Percentiles rank a stretch among this genome's conserved stretches.
Evolutionary conservation across 2,113 vertebrate species (phyloP).

Genomic region (Daboia siamensis): DNA sequence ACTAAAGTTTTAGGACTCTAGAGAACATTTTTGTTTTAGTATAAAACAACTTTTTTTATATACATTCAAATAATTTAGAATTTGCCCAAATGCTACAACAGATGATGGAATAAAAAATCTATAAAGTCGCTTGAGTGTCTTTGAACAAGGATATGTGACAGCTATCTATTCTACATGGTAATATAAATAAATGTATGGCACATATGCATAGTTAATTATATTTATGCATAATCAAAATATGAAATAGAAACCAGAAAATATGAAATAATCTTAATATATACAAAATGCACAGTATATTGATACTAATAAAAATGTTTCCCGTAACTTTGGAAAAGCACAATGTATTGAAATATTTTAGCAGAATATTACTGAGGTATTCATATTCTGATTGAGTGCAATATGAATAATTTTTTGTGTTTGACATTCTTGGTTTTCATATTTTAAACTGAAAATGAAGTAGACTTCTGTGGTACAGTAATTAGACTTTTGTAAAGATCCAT

Average conservation of each 20-base stretch:
- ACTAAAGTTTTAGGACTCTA: slow-evolving; percentile 5
- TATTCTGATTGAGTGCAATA: slow-evolving; percentile 39
- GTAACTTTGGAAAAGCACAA: background rate
- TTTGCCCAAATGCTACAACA: background rate
- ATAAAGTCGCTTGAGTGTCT: background rate
- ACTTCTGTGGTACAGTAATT: slow-evolving; percentile 44
- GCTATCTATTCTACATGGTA: background rate
- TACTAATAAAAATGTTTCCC: slow-evolving; percentile 8
- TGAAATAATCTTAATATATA: background rate
- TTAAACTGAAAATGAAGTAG: slow-evolving; percentile 38
- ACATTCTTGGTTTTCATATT: slow-evolving; percentile 40
- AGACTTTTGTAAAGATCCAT: slow-evolving; percentile 44
- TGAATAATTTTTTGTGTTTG: slow-evolving; percentile 38
- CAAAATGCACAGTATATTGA: background rate
- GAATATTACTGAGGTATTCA: background rate
- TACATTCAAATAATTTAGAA: slow-evolving; percentile 15
- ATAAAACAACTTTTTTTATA: slow-evolving; percentile 30
- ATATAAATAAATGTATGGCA: background rate
- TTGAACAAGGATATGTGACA: background rate
- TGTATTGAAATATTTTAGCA: background rate
- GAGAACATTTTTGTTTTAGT: slow-evolving; percentile 15
- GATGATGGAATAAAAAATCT: slow-evolving; percentile 5
- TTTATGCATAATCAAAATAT: background rate
- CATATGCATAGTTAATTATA: background rate
- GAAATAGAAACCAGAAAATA: background rate